Evolutionary conservation across 1,140 invertebrate species (phyloP).

Genomic region (Monochamus saltuarius): DNA sequence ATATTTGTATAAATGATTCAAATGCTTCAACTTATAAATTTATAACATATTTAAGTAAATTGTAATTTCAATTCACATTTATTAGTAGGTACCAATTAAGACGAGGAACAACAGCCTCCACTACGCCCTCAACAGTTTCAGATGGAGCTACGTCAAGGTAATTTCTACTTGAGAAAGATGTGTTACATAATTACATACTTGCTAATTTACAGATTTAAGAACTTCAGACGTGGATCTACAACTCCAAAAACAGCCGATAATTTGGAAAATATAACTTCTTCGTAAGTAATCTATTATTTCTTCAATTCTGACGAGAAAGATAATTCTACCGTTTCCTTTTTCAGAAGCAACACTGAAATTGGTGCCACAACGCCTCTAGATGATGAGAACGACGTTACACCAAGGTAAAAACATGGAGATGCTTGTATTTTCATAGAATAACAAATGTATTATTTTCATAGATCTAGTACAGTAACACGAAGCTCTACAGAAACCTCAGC

Average conservation of each 20-base stretch:
- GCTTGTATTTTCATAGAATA: not conserved
- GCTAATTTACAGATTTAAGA: too few species aligned
- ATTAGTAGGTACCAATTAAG: not conserved
- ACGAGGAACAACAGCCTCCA: conserved; percentile 5
- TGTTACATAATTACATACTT: conserved; percentile 9
- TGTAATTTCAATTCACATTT: too few species aligned
- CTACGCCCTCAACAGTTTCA: not conserved
- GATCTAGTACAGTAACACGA: not conserved
- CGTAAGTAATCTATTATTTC: too few species aligned
- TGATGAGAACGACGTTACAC: too few species aligned
- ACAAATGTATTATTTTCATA: not conserved
- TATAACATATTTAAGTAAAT: too few species aligned
- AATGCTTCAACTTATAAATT: too few species aligned
- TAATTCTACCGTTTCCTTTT: too few species aligned
- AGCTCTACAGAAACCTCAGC: conserved; percentile 2
- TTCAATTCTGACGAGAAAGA: too few species aligned
- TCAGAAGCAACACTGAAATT: too few species aligned
- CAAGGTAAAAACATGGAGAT: not conserved
- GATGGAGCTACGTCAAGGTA: not conserved
- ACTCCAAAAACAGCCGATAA: not conserved
- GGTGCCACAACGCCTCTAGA: too few species aligned
- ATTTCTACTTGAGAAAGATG: conserved; percentile 1
- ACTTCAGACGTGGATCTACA: conserved; percentile 30
- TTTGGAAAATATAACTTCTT: not conserved
- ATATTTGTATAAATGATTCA: too few species aligned